phyloP scores from a whole-genome alignment of 2,113 vertebrate genomes.

The Bostrychus sinensis region DNA sequence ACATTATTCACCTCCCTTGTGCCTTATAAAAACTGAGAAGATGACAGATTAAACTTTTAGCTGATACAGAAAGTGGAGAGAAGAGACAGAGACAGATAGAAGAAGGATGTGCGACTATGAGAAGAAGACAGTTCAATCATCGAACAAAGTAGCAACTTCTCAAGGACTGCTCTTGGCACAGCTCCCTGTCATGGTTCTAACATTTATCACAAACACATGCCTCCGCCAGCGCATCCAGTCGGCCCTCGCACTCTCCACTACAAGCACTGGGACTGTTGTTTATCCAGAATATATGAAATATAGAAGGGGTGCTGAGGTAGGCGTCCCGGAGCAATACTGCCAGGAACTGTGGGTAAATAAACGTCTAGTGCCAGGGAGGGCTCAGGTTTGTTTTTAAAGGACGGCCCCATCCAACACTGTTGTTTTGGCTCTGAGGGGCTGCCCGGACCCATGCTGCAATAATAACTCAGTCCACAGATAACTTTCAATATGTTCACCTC shows the following conservation, averaged over 20 bases:
- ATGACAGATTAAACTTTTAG: too few relatives aligned
- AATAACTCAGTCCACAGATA: constrained; percentile 65
- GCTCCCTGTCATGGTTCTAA: constrained; percentile 44
- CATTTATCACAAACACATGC: constrained; percentile 37
- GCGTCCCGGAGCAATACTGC: constrained; percentile 42
- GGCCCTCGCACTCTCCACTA: neutral
- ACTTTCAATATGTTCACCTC: constrained; percentile 71
- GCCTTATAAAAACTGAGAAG: constrained; percentile 33
- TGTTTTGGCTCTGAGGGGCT: constrained; percentile 67
- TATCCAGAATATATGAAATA: constrained; percentile 48
- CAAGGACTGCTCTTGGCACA: constrained; percentile 50
- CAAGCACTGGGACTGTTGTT: too few relatives aligned
- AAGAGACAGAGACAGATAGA: constrained; percentile 9
- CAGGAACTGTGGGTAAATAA: constrained; percentile 63
- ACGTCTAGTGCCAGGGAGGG: constrained; percentile 50
- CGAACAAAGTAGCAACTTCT: constrained; percentile 54
- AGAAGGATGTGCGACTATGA: constrained; percentile 2
- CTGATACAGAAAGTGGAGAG: neutral
- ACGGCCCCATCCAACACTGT: constrained; percentile 55
- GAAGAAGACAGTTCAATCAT: constrained; percentile 46
- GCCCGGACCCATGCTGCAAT: constrained; percentile 59
- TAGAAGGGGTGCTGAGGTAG: constrained; percentile 46
- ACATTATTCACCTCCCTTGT: too few relatives aligned
- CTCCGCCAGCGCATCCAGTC: constrained; percentile 11
- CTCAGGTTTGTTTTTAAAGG: constrained; percentile 72